Evolutionary conservation across 1,140 invertebrate species (phyloP), one percentile per base, ranked within the genome.

Genomic region (Mamestra configurata): DNA sequence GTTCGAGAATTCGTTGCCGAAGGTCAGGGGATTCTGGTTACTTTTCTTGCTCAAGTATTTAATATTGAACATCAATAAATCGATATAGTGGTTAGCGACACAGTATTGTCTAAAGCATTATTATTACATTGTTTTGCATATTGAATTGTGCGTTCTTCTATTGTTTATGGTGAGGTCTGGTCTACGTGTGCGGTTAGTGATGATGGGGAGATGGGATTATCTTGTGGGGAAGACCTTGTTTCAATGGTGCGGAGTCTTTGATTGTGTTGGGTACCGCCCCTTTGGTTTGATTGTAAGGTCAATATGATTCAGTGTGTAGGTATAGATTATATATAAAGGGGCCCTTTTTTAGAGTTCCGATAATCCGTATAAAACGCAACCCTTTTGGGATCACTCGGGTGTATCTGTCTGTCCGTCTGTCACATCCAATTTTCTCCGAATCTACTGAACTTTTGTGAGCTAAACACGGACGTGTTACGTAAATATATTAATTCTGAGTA

Each of bases 101-200:
- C 88, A 83, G 86, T 88, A 90, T 94, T 92, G 92, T 91, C 84
- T 90, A 88, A 86, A 84, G 84, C 68, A 90, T 89, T 89, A 91
- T 90, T 88, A 91, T 89, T 92, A 91, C 86, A 92, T 93, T 92
- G 92, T 90, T 92, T 90, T 88, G 90, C 89, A 93, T 94, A 92
- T 94, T 94, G 91, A 92, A 92, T 92, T 94, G 90, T 91, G 91
- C 90, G 88, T 90, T 87, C 75, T 82, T 76, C 88, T 88, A 93
- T 93, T 93, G 90, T 94, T 91, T 92, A 90, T 90, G 85, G 51
- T 78, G 66, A 75, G 79, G 76, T 79, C 81, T 89, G 90, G 90
- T 72, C 37, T 37, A 68, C 43, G 75, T 76, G 55, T 70, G 66
- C 35, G 61, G 61, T 66, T 66, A 40, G 61, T 66, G 55, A 18